A percentile compares a stretch with the other conserved stretches of the same genome.
Conservation (phyloP, 2,113 vertebrate species). For the Mionectes macconnelli region DNA sequence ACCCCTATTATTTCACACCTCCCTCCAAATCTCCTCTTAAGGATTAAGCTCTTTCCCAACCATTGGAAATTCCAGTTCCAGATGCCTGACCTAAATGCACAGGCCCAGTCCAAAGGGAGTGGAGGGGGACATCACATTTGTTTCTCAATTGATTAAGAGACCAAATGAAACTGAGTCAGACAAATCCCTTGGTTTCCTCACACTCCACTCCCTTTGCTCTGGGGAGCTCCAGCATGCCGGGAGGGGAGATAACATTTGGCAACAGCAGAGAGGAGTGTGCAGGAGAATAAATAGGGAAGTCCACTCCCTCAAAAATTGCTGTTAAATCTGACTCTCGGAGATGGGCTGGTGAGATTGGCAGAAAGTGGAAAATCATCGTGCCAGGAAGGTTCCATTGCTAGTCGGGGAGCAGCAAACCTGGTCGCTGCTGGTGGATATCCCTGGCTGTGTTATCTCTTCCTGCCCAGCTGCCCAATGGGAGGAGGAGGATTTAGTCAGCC, state of each 20-base stretch:
- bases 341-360: neutral
- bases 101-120: neutral
- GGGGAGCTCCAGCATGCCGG: neutral
- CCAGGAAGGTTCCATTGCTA: neutral
- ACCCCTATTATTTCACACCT: neutral
- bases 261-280: neutral
- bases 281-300: slow-evolving; percentile 45
- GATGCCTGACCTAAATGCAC: neutral
- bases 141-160: slow-evolving; percentile 23
- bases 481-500: neutral
- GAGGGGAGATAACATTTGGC: slow-evolving; percentile 15
- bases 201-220: slow-evolving; percentile 26
- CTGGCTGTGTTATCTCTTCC: neutral
- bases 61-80: slow-evolving; percentile 15
- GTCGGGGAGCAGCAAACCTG: neutral
- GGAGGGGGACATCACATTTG: neutral
- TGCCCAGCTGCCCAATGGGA: neutral
- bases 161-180: slow-evolving; percentile 35
- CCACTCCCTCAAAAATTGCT: neutral
- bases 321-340: slow-evolving; percentile 20
- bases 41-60: slow-evolving; percentile 31
- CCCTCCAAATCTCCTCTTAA: neutral
- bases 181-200: slow-evolving; percentile 20
- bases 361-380: neutral
- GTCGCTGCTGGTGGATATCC: neutral